These are phyloP conservation scores for Ariolimax columbianus DNA, from an alignment of 2,888 invertebrate genomes.

Conservation along the genomic window DNA sequence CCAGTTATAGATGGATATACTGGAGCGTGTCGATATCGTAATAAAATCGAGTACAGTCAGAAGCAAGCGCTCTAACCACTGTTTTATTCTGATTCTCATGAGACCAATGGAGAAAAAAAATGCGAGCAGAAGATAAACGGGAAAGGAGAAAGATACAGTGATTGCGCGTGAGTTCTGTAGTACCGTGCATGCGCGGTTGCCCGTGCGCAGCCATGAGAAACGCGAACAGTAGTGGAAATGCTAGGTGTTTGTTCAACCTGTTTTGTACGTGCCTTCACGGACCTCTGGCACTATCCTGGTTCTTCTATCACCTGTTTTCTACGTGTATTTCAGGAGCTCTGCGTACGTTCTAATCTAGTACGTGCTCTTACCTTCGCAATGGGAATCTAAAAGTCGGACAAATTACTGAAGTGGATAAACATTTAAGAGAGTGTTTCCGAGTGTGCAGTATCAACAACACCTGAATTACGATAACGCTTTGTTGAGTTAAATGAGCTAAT, in stretches of 20 bases:
- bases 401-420: slow-evolving; percentile 30
- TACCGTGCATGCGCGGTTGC: slow-evolving; percentile 6
- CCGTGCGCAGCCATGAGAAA: slow-evolving; percentile 33
- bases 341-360: not conserved
- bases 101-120: not conserved
- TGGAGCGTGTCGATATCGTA: too few species aligned
- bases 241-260: slow-evolving; percentile 17
- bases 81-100: too few species aligned
- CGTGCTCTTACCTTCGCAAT: slow-evolving; percentile 9
- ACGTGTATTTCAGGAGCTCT: not conserved
- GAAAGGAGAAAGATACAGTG: not conserved
- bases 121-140: not conserved
- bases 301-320: slow-evolving; percentile 14
- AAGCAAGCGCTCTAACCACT: too few species aligned
- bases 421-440: slow-evolving; percentile 17
- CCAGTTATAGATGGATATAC: too few species aligned
- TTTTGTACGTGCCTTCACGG: slow-evolving; percentile 15
- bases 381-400: slow-evolving; percentile 16
- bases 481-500: not conserved
- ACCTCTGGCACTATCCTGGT: slow-evolving; percentile 1
- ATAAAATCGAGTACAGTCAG: too few species aligned
- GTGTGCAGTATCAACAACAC: not conserved
- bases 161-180: slow-evolving; percentile 21
- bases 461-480: not conserved
- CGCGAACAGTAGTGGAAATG: not conserved